Conservation (phyloP, 1,140 invertebrate species). For the Phymorhynchus buccinoides region DNA sequence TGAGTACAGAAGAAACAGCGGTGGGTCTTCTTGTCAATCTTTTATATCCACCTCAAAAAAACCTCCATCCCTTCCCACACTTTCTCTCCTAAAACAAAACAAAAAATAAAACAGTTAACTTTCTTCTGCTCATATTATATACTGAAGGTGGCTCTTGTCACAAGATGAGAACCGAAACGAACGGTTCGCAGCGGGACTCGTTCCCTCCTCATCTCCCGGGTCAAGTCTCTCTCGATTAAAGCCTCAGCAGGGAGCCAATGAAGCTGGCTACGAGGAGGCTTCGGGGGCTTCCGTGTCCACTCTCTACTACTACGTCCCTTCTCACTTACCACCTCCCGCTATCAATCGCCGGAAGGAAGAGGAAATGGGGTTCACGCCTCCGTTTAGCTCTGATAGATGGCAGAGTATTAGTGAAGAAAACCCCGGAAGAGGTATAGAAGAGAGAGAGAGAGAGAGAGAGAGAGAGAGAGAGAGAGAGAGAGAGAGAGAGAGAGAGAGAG, state of each 20-base stretch:
- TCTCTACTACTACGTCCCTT: neutral
- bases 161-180: neutral
- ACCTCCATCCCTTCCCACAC: neutral
- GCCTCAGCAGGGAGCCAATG: conserved; percentile 12
- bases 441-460: no score
- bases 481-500: no score
- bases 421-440: no score
- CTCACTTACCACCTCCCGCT: conserved; percentile 10
- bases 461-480: no score
- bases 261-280: conserved; percentile 9
- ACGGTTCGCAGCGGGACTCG: neutral
- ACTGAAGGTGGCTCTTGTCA: neutral
- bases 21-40: neutral
- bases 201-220: neutral
- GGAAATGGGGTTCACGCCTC: conserved; percentile 39
- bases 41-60: no score
- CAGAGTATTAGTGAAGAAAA: conserved; percentile 22
- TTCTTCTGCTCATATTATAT: neutral
- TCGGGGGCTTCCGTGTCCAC: neutral
- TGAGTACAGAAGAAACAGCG: neutral
- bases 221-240: conserved; percentile 19
- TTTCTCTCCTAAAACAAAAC: neutral
- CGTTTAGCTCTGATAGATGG: conserved; percentile 34
- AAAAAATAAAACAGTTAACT: neutral
- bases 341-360: neutral